Base-by-base conservation (phyloP, 2,113 vertebrate genomes). In the Ceyx melanurus region DNA sequence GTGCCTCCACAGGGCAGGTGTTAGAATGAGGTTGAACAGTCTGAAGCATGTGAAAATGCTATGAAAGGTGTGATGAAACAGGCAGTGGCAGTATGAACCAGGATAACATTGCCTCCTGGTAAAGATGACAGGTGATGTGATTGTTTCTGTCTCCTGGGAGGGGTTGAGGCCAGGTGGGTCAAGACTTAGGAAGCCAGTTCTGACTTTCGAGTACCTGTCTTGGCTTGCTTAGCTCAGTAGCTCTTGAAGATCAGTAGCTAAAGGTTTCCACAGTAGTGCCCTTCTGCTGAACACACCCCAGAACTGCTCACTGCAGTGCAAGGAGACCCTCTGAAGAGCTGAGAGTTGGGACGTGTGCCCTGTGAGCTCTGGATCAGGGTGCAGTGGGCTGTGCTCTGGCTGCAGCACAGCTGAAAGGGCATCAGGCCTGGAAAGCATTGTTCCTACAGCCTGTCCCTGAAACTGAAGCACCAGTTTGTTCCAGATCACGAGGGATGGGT, bases 351-450 rank as follows among this genome's bases (percentile, higher is more conserved):
- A 10, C 3, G 37, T 37, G 37, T 37, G 37, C 37, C 37, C 37
- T 37, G 37, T 37, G 37, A 37, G 37, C 37, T 37, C 33, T 29
- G 16, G 33, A 4, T 53, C 45, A 2, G 1, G 9, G 14, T 1
- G 25, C 19, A 10, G 3, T 3, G 22, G 80, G 60, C 83, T 70
- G 71, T 48, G 37, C 31, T 58, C 48, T 15, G 35, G 29, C 79
- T 54, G 19, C 0, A 0, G 19, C n/a, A 29, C 60, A 64, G 51
- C 56, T 26, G 72, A 75, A 23, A 20, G 28, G 58, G 13, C 0
- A 0, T 48, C 54, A 33, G 50, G 13, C 1, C 0, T 21, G 50
- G 45, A 76, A 56, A 83, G 68, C 45, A 8, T 61, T 76, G 66
- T 57, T 83, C 70, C 56, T 76, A 20, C 15, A 2, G 45, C 66